Evolutionary conservation across 2,113 vertebrate species (phyloP).

Genomic region (Pterophyllum scalare): DNA sequence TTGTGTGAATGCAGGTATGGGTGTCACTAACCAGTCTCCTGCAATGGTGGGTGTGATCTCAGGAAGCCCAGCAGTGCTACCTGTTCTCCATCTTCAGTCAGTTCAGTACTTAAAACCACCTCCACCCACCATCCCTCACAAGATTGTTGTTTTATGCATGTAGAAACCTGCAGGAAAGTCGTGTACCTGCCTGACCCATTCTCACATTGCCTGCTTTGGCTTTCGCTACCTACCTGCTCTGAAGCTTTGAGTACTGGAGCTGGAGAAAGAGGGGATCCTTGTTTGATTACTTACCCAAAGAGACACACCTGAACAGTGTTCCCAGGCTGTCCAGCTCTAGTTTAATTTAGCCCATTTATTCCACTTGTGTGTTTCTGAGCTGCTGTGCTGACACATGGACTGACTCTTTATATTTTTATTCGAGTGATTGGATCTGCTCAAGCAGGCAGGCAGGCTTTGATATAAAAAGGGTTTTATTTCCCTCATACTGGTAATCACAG

Average conservation of each 20-base stretch:
- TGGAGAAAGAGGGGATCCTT: background rate
- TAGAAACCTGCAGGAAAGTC: background rate
- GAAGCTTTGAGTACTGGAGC: background rate
- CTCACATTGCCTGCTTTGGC: background rate
- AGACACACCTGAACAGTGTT: background rate
- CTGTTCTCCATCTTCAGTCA: background rate
- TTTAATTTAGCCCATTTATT: no score
- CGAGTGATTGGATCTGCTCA: no score
- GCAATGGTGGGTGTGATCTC: background rate
- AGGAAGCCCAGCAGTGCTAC: fast-evolving
- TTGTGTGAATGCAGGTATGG: background rate
- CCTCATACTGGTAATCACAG: background rate
- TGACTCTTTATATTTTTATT: no score
- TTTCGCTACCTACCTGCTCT: background rate
- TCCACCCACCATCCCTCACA: background rate
- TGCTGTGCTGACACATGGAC: no score
- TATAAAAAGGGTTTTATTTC: background rate
- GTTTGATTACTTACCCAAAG: no score
- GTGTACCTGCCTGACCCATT: fast-evolving
- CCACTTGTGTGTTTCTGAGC: no score
- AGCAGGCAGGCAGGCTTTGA: fast-evolving
- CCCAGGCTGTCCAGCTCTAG: no score
- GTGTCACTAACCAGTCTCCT: background rate
- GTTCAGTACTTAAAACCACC: background rate
- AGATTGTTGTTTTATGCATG: background rate